These are phyloP conservation scores for Heliangelus exortis DNA, from an alignment of 2,797 vertebrate genomes.

Conservation along the genomic window DNA sequence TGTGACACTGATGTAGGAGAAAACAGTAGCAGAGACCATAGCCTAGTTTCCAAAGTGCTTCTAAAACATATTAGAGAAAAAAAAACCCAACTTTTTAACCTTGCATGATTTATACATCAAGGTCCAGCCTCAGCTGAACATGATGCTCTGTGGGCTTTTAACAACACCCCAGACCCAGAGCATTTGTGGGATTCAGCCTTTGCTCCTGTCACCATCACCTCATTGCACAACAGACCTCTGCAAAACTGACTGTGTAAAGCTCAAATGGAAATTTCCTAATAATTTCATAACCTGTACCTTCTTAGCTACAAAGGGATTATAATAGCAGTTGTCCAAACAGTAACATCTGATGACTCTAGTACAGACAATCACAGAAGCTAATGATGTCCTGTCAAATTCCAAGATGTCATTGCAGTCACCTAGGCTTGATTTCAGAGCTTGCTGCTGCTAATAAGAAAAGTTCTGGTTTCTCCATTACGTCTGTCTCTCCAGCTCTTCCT, in stretches of 20 bases:
- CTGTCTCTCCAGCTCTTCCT: background rate
- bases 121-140: background rate
- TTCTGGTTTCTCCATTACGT: background rate
- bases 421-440: background rate
- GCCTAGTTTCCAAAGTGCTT: background rate
- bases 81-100: background rate
- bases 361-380: background rate
- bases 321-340: background rate
- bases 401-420: background rate
- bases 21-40: background rate
- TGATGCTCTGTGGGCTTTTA: background rate
- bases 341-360: background rate
- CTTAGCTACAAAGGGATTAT: background rate
- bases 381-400: background rate
- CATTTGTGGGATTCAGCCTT: background rate
- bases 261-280: background rate
- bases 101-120: background rate
- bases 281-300: background rate
- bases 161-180: accelerated
- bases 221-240: background rate
- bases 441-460: background rate
- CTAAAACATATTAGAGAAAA: background rate
- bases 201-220: background rate
- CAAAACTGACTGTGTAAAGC: background rate
- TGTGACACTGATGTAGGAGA: background rate